Conservation (phyloP, 2,888 invertebrate species). For the Volucella zonaria region DNA sequence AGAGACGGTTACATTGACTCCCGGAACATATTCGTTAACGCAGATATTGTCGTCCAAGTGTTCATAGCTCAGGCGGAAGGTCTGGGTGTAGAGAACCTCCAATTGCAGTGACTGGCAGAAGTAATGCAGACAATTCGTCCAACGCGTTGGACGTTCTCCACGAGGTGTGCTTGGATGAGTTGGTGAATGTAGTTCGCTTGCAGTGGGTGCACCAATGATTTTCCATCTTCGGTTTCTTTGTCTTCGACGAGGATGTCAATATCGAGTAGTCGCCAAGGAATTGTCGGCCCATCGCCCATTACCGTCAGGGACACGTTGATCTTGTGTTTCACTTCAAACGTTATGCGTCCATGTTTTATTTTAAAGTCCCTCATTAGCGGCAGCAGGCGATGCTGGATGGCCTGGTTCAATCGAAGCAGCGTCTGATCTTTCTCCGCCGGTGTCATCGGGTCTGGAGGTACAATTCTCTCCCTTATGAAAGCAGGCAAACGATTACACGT, state of each 20-base stretch:
- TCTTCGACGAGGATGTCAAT: constrained; percentile 98
- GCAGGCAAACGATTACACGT: constrained; percentile 97
- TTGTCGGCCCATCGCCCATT: constrained; percentile 96
- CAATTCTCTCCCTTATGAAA: constrained; percentile 95
- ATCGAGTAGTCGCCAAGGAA: constrained; percentile 97
- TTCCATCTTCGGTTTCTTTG: constrained; percentile 98
- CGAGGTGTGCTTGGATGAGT: constrained; percentile 92
- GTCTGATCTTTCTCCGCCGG: constrained; percentile 92
- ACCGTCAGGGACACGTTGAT: constrained; percentile 98
- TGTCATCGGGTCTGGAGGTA: constrained; percentile 96
- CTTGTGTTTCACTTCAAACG: constrained; percentile 96
- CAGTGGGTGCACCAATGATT: constrained; percentile 95
- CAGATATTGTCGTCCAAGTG: constrained; percentile 93
- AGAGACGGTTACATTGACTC: constrained; percentile 94
- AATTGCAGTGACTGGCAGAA: constrained; percentile 98
- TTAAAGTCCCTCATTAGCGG: constrained; percentile 95
- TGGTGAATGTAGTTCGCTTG: constrained; percentile 97
- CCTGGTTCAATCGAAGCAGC: constrained; percentile 93
- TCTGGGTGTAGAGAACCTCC: constrained; percentile 94
- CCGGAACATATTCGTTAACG: constrained; percentile 95
- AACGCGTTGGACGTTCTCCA: constrained; percentile 90
- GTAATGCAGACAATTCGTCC: constrained; percentile 91
- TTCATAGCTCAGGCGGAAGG: constrained; percentile 92
- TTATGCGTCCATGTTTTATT: constrained; percentile 96
- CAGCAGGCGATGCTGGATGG: constrained; percentile 95